Percentiles rank a stretch among this genome's conserved stretches.
phyloP scores from a whole-genome alignment of 2,113 vertebrate species.

The Myanophis thanlyinensis region DNA sequence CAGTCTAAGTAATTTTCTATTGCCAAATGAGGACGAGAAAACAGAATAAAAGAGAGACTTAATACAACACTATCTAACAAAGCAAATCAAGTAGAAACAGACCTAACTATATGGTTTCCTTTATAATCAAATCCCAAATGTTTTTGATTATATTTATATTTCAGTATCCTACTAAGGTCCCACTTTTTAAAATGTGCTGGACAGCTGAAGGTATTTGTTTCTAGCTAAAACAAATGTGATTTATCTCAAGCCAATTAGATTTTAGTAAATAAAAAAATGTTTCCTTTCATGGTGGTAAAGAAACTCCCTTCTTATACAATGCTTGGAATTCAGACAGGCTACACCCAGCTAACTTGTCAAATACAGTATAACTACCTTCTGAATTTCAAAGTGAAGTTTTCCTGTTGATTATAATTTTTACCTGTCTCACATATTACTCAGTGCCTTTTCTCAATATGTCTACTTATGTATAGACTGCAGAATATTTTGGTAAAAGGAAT shows the following conservation, averaged over 20 bases:
- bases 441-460: background rate
- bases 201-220: background rate
- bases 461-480: background rate
- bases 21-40: background rate
- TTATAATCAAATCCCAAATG: background rate
- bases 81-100: background rate
- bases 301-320: constrained; percentile 26
- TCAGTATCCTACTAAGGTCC: too few relatives aligned
- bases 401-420: background rate
- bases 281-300: background rate
- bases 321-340: constrained; percentile 4
- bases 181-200: background rate
- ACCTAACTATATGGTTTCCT: background rate
- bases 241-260: background rate
- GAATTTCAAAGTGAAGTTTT: background rate
- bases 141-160: background rate
- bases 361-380: background rate
- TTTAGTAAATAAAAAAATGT: background rate
- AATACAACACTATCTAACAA: background rate
- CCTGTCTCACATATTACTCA: background rate
- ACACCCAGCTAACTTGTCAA: background rate
- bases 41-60: background rate
- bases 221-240: background rate
- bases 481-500: background rate
- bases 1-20: background rate